Evolutionary conservation across 2,797 vertebrate genomes (phyloP).

Genomic region (Naso thynnoides): DNA sequence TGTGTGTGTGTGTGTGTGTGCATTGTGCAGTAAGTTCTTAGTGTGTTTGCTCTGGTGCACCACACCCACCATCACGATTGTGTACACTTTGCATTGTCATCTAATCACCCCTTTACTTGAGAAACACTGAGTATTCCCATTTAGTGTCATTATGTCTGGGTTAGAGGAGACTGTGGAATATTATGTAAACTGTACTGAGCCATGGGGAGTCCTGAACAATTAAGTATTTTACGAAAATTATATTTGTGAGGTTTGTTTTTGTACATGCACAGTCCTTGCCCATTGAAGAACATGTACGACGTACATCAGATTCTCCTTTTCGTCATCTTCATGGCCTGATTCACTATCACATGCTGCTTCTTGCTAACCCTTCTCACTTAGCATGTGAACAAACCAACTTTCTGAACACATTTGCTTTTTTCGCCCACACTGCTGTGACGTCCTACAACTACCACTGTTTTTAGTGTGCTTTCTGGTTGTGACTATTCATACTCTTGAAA

Average conservation of each 20-base stretch:
- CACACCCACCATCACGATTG: slow-evolving; percentile 41
- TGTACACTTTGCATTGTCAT: slow-evolving; percentile 28
- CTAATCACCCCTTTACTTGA: slow-evolving; percentile 12
- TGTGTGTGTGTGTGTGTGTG: slow-evolving; percentile 23
- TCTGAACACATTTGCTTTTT: background rate
- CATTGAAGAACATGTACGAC: background rate
- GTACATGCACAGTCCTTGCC: background rate
- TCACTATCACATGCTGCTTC: background rate
- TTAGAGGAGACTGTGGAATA: background rate
- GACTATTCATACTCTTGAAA: background rate
- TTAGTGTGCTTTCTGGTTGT: background rate
- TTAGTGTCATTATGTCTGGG: background rate
- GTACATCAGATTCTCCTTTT: background rate
- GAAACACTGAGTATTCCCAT: slow-evolving; percentile 7
- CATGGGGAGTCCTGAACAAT: slow-evolving; percentile 3
- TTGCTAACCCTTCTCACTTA: background rate
- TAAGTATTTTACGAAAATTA: background rate
- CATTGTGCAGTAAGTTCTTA: background rate
- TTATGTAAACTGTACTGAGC: slow-evolving; percentile 3
- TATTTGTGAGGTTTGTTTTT: slow-evolving; percentile 11
- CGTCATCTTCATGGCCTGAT: background rate
- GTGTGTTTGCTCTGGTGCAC: slow-evolving; percentile 37
- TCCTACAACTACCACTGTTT: background rate
- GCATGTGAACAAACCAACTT: background rate
- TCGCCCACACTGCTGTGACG: background rate